These are phyloP conservation scores for Dendrocincla fuliginosa DNA, from an alignment of 2,797 vertebrate species.

Conservation along the genomic window DNA sequence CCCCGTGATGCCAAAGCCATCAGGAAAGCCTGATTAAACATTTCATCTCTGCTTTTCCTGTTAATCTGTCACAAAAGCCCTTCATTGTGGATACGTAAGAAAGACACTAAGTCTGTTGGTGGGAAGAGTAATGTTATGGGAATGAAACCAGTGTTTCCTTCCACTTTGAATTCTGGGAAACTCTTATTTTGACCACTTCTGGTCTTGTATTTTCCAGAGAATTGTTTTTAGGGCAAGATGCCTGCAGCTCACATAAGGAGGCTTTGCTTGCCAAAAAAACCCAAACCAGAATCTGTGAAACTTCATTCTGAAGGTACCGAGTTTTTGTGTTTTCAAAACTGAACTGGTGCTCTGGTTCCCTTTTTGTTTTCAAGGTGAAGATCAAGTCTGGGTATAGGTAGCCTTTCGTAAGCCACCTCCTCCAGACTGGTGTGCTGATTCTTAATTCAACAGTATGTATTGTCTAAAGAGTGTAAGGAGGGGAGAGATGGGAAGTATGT, in stretches of 20 bases:
- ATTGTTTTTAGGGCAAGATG: background rate
- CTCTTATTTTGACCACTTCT: background rate
- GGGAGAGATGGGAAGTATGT: accelerated
- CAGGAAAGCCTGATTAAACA: background rate
- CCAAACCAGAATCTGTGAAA: background rate
- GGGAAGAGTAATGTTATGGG: background rate
- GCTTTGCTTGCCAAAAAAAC: background rate
- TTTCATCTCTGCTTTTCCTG: background rate
- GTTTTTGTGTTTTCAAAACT: background rate
- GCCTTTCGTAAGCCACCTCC: background rate
- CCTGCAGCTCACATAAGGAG: background rate
- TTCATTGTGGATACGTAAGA: background rate
- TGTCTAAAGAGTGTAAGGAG: background rate
- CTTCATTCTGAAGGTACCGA: background rate
- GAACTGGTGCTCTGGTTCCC: background rate
- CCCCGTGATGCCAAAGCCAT: background rate
- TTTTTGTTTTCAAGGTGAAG: background rate
- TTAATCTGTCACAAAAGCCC: background rate
- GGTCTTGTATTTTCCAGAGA: background rate
- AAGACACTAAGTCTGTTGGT: background rate
- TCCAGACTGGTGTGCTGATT: background rate
- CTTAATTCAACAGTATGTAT: background rate
- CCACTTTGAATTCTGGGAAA: background rate
- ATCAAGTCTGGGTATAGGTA: accelerated
- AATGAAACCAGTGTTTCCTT: background rate